These are phyloP conservation scores for Leptopilina syphax DNA, from an alignment of 2,888 invertebrate species.

Conservation along the genomic window DNA sequence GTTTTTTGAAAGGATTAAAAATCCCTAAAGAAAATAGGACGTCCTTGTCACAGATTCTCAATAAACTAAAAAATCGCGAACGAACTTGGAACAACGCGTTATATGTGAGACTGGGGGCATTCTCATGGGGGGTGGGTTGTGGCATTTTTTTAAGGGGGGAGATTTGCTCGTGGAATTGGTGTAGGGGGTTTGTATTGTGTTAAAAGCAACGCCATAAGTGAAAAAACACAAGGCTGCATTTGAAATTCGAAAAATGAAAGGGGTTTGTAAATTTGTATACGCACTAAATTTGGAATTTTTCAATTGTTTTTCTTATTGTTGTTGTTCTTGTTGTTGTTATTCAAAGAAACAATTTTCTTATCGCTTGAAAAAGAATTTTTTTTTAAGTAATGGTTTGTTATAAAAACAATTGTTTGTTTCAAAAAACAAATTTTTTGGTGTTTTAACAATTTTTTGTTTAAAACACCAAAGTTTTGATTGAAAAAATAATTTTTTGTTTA, in stretches of 20 bases:
- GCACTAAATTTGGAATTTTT: slow-evolving; percentile 19
- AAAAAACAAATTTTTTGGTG: too few species aligned
- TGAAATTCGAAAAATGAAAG: slow-evolving; percentile 69
- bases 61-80: slow-evolving; percentile 68
- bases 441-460: too few species aligned
- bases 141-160: slow-evolving; percentile 36
- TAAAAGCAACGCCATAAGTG: slow-evolving; percentile 76
- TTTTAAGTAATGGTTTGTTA: too few species aligned
- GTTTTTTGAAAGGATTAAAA: not conserved
- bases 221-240: slow-evolving; percentile 76
- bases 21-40: slow-evolving; percentile 31
- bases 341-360: slow-evolving; percentile 2
- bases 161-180: slow-evolving; percentile 57
- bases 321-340: not conserved
- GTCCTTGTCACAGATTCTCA: slow-evolving; percentile 31
- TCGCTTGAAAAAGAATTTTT: too few species aligned
- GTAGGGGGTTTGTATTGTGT: slow-evolving; percentile 74
- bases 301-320: not conserved
- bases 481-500: too few species aligned
- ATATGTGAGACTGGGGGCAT: slow-evolving; percentile 70
- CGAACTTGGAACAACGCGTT: slow-evolving; percentile 75
- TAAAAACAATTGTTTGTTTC: too few species aligned
- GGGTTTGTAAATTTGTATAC: slow-evolving; percentile 62
- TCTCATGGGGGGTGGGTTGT: slow-evolving; percentile 58
- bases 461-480: too few species aligned